Evolutionary conservation across 2,888 invertebrate species (phyloP).

Genomic region (Palloptera scutellata): DNA sequence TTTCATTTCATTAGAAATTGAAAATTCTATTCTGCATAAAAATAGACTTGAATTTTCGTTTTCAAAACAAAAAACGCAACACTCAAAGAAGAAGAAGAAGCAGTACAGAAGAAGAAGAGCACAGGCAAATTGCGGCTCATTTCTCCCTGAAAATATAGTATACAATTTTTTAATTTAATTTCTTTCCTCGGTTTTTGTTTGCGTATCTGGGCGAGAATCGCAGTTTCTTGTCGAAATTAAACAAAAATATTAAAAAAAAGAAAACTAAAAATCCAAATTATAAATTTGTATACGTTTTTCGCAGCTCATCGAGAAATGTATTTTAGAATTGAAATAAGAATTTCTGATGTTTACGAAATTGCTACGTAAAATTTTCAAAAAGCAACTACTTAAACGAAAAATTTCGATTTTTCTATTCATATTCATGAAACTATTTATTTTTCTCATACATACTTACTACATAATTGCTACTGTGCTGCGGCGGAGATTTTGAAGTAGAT

Average conservation of each 20-base stretch:
- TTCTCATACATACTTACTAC: neutral
- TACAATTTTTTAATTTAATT: neutral
- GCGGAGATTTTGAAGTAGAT: slow-evolving; percentile 4
- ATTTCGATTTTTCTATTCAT: neutral
- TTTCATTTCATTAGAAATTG: too few species aligned
- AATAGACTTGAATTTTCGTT: too few species aligned
- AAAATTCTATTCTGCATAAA: too few species aligned
- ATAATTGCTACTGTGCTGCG: neutral
- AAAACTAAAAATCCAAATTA: slow-evolving; percentile 1
- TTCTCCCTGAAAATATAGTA: neutral
- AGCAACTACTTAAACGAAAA: neutral
- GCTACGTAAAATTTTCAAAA: neutral
- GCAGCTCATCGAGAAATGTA: slow-evolving; percentile 2
- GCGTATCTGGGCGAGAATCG: neutral
- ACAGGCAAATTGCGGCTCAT: neutral
- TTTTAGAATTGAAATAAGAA: slow-evolving; percentile 4
- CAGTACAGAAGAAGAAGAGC: too few species aligned
- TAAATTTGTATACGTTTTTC: neutral
- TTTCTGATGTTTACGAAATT: slow-evolving; percentile 1
- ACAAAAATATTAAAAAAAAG: neutral
- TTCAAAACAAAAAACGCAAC: too few species aligned
- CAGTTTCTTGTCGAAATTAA: neutral
- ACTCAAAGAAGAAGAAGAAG: too few species aligned
- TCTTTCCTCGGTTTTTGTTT: neutral
- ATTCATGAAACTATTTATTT: slow-evolving; percentile 3